Evolutionary conservation across 2,797 vertebrate species (phyloP).

Genomic region (Mus caroli): DNA sequence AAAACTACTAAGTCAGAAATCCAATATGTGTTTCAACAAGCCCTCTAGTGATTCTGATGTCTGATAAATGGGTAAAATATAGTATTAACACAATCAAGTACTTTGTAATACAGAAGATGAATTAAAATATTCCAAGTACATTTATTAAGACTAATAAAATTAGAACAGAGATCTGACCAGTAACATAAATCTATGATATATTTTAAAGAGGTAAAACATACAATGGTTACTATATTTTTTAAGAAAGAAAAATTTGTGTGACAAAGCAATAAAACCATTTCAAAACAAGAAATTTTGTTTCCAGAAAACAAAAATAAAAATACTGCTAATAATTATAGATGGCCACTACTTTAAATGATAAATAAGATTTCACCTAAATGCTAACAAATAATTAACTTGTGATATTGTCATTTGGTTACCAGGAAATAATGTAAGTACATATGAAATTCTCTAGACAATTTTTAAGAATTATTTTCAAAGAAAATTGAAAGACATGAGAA

Average conservation of each 20-base stretch:
- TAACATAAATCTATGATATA: neutral
- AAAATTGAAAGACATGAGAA: slow-evolving; percentile 24
- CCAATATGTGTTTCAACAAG: neutral
- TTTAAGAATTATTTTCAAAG: neutral
- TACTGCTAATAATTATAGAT: slow-evolving; percentile 30
- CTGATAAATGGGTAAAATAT: slow-evolving; percentile 2
- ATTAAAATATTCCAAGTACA: neutral
- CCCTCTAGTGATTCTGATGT: neutral
- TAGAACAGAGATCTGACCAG: neutral
- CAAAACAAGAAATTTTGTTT: slow-evolving; percentile 36
- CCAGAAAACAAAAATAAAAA: slow-evolving; percentile 42
- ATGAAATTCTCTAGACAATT: neutral
- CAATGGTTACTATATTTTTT: neutral
- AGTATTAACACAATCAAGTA: slow-evolving; percentile 18
- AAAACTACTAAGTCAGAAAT: neutral
- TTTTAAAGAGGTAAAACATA: slow-evolving; percentile 12
- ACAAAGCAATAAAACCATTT: neutral
- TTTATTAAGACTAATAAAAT: slow-evolving; percentile 30
- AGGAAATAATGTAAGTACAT: neutral
- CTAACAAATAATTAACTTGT: slow-evolving; percentile 41
- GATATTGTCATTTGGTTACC: slow-evolving; percentile 6
- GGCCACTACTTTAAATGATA: neutral
- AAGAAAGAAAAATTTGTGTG: neutral
- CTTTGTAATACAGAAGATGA: neutral
- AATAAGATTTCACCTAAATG: slow-evolving; percentile 49